Percentiles rank a stretch among this genome's conserved stretches.
phyloP scores from a whole-genome alignment of 2,797 vertebrate species.

The Pipistrellus pygmaeus region DNA sequence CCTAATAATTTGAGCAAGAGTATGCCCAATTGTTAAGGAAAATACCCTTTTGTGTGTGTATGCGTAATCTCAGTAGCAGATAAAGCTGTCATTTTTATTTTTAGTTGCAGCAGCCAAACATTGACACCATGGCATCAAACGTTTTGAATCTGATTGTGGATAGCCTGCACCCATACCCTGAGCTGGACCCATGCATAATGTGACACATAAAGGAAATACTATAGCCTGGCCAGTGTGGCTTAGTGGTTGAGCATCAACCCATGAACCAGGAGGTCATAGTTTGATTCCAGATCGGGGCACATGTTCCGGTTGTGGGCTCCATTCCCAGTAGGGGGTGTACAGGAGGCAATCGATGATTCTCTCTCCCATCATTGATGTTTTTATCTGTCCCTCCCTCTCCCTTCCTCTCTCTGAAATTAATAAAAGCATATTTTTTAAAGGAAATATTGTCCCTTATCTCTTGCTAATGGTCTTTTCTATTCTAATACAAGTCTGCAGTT shows the following conservation, averaged over 20 bases:
- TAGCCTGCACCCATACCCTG: not conserved
- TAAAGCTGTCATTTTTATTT: not conserved
- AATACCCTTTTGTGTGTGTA: not conserved
- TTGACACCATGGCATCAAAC: not conserved
- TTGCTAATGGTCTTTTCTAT: not conserved
- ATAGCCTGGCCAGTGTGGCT: too few relatives aligned
- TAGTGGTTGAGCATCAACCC: too few relatives aligned
- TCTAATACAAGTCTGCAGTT: not conserved
- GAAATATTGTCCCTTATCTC: not conserved
- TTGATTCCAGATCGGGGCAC: too few relatives aligned
- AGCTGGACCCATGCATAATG: rapidly evolving
- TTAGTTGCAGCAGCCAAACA: not conserved
- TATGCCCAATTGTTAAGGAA: not conserved
- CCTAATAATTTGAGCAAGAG: not conserved
- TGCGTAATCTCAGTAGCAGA: not conserved
- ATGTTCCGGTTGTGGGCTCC: too few relatives aligned
- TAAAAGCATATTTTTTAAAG: too few relatives aligned
- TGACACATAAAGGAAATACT: not conserved
- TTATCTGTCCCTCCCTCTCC: too few relatives aligned
- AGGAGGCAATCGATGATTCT: too few relatives aligned
- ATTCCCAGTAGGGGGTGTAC: too few relatives aligned
- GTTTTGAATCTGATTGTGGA: not conserved
- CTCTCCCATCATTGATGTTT: too few relatives aligned
- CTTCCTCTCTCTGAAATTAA: too few relatives aligned
- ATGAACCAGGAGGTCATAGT: too few relatives aligned